Evolutionary conservation across 2,888 invertebrate species (phyloP).

Genomic region (Phortica okadai): DNA sequence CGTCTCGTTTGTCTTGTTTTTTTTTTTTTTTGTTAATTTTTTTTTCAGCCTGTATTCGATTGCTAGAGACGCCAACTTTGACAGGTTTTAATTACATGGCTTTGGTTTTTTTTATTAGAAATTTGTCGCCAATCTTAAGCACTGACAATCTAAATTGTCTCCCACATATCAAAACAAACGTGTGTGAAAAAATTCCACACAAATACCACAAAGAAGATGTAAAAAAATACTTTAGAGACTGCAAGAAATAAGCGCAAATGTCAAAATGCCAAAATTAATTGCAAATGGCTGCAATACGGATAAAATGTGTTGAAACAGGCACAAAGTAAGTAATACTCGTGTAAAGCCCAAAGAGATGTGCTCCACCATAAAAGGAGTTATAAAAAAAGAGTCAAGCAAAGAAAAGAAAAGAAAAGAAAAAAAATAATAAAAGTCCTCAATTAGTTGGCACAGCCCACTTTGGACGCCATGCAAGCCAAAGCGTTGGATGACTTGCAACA

Average conservation of each 20-base stretch:
- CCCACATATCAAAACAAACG: slow-evolving; percentile 12
- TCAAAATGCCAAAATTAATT: slow-evolving; percentile 71
- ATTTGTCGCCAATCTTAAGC: background rate
- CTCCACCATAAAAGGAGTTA: slow-evolving; percentile 16
- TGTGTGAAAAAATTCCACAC: slow-evolving; percentile 18
- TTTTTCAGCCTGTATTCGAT: background rate
- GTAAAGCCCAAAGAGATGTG: slow-evolving; percentile 4
- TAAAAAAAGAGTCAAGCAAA: background rate
- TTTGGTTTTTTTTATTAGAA: background rate
- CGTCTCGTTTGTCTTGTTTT: background rate
- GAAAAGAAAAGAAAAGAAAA: slow-evolving; percentile 14
- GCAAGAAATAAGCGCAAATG: slow-evolving; percentile 64
- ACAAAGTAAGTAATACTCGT: slow-evolving; percentile 24
- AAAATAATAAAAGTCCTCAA: slow-evolving; percentile 35
- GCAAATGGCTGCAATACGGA: slow-evolving; percentile 66
- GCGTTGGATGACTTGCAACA: slow-evolving; percentile 1
- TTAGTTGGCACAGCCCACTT: slow-evolving; percentile 26
- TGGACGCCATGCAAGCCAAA: slow-evolving; percentile 23
- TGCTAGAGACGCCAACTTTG: slow-evolving; percentile 3
- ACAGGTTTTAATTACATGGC: slow-evolving; percentile 24
- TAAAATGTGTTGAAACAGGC: slow-evolving; percentile 46
- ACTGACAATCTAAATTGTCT: slow-evolving; percentile 2
- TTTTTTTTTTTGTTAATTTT: background rate
- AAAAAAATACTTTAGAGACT: slow-evolving; percentile 51
- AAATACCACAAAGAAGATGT: background rate